Conservation (phyloP, 2,888 invertebrate species). For the Polylopha cassiicola region DNA sequence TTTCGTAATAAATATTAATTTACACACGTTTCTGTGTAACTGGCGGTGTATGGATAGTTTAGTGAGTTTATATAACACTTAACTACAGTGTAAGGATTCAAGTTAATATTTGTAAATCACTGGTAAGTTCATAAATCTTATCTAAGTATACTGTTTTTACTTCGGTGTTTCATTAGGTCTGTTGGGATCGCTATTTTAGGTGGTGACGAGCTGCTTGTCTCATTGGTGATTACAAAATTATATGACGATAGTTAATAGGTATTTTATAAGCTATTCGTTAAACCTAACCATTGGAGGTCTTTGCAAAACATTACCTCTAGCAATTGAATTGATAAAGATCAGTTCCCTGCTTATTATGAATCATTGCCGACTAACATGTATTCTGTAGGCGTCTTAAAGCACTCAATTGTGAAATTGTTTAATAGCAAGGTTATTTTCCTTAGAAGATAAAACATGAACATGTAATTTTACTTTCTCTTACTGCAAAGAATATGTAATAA, state of each 20-base stretch:
- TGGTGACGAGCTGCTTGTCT: constrained; percentile 43
- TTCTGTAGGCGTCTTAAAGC: too few species aligned
- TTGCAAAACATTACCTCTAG: too few species aligned
- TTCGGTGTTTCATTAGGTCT: constrained; percentile 38
- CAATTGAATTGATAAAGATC: too few species aligned
- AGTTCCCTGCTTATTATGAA: too few species aligned
- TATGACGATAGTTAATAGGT: constrained; percentile 7
- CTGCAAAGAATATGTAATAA: too few species aligned
- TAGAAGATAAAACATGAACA: too few species aligned
- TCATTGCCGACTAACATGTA: too few species aligned
- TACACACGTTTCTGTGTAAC: constrained; percentile 15
- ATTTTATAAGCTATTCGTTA: constrained; percentile 1
- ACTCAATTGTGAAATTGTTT: too few species aligned
- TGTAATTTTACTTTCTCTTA: constrained; percentile 14
- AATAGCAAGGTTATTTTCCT: background rate
- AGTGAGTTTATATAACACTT: constrained; percentile 6
- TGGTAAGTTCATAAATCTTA: constrained; percentile 10
- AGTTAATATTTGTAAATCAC: constrained; percentile 6
- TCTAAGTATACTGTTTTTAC: constrained; percentile 27
- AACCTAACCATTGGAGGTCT: too few species aligned
- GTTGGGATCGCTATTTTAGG: constrained; percentile 62
- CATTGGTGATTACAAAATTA: constrained; percentile 6
- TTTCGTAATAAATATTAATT: constrained; percentile 22
- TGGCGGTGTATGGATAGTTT: constrained; percentile 9
- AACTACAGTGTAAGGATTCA: constrained; percentile 5